Evolutionary conservation across 2,797 vertebrate genomes (phyloP).

Genomic region (Melanogrammus aeglefinus): DNA sequence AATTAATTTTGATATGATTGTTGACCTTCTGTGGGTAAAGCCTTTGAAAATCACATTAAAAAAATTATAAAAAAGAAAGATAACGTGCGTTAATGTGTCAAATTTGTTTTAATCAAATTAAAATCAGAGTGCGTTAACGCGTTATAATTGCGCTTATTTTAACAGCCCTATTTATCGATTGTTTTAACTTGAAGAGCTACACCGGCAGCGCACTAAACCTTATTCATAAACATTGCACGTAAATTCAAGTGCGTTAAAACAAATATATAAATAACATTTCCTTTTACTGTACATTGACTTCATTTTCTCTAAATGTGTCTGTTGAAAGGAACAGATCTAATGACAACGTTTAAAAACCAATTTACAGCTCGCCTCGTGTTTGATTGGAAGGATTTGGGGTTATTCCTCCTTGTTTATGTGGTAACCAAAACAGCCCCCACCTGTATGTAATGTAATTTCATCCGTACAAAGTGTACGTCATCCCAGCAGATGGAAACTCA

Average conservation of each 20-base stretch:
- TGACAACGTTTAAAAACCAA: not conserved
- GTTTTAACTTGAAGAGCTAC: not conserved
- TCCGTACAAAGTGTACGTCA: not conserved
- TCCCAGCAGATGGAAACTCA: not conserved
- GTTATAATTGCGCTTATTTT: too few species aligned
- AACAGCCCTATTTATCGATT: not conserved
- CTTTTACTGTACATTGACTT: not conserved
- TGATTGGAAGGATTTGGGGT: constrained; percentile 10
- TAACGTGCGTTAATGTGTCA: too few species aligned
- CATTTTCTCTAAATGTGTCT: not conserved
- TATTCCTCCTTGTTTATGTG: not conserved
- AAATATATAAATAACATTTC: not conserved
- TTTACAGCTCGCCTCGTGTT: constrained; percentile 4
- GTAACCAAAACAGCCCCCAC: not conserved
- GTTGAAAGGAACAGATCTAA: not conserved
- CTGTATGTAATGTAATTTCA: not conserved
- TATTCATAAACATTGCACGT: not conserved
- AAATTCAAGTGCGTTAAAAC: too few species aligned
- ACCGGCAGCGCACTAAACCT: not conserved
- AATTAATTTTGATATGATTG: too few species aligned
- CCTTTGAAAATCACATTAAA: too few species aligned
- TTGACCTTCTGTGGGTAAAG: too few species aligned
- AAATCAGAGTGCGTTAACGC: too few species aligned
- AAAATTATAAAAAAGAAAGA: too few species aligned
- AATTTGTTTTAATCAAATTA: too few species aligned